These are phyloP conservation scores for Agrilus biguttatus DNA, from an alignment of 2,888 invertebrate genomes.

Conservation along the genomic window DNA sequence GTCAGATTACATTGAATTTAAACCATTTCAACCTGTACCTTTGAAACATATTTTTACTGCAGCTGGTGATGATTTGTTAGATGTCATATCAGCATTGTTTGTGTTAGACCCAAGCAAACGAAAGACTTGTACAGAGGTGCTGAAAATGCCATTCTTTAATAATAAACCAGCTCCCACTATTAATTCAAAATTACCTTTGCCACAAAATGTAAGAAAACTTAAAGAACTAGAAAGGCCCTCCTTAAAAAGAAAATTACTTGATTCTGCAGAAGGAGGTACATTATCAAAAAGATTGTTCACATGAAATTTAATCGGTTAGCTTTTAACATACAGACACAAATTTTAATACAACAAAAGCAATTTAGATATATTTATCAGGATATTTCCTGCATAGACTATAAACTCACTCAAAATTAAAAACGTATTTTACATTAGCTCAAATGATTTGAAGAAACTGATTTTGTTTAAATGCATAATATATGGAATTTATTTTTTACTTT, in stretches of 20 bases:
- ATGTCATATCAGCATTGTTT: slow-evolving; percentile 62
- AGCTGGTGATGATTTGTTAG: slow-evolving; percentile 80
- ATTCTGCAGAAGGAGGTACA: slow-evolving; percentile 53
- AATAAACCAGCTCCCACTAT: slow-evolving; percentile 81
- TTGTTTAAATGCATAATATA: no score
- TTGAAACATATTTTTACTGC: slow-evolving; percentile 90
- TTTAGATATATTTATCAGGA: no score
- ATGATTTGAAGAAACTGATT: no score
- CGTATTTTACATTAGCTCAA: no score
- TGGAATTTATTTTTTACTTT: no score
- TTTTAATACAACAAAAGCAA: no score
- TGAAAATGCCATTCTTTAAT: slow-evolving; percentile 82
- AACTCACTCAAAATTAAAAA: no score
- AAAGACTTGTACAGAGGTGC: slow-evolving; percentile 67
- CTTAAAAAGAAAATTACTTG: slow-evolving; percentile 62
- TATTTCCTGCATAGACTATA: no score
- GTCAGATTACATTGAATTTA: slow-evolving; percentile 88
- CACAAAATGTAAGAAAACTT: slow-evolving; percentile 43
- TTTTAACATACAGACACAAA: no score
- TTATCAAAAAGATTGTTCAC: slow-evolving; percentile 55
- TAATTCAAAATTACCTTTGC: slow-evolving; percentile 71
- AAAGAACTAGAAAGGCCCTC: slow-evolving; percentile 50
- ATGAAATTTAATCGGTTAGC: slow-evolving; percentile 21
- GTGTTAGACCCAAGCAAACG: slow-evolving; percentile 71
- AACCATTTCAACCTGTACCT: slow-evolving; percentile 69